These are phyloP conservation scores for Pachyseris speciosa DNA, from an alignment of 64 coral and sea anemone species.

Conservation along the genomic window DNA sequence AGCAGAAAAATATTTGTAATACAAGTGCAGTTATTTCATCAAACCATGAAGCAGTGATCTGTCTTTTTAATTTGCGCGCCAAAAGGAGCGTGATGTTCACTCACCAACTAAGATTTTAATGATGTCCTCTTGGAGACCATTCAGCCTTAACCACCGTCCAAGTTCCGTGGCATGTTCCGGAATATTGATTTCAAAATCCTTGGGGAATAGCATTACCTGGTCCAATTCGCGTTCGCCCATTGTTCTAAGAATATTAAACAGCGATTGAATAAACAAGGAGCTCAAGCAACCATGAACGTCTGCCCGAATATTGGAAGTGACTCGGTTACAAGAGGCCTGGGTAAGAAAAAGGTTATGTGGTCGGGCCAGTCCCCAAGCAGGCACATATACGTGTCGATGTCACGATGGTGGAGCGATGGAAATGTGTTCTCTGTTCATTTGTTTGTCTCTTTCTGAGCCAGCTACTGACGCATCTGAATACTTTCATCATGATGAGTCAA, in stretches of 20 bases:
- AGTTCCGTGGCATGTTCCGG: not conserved
- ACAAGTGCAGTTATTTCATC: no score
- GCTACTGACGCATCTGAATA: not conserved
- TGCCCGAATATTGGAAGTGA: not conserved
- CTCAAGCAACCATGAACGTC: no score
- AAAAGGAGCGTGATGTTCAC: no score
- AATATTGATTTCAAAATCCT: not conserved
- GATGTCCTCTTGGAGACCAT: not conserved
- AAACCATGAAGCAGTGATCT: no score
- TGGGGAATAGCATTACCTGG: not conserved
- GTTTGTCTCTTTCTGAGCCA: not conserved
- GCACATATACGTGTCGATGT: no score
- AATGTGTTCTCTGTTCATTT: not conserved
- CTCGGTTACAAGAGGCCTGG: not conserved
- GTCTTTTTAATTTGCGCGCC: no score
- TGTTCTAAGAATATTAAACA: not conserved
- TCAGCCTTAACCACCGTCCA: not conserved
- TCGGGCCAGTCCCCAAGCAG: no score
- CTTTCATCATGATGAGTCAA: not conserved
- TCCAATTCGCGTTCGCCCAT: not conserved
- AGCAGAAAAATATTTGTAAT: no score
- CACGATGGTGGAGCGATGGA: not conserved
- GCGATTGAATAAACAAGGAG: no score
- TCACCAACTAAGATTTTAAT: not conserved
- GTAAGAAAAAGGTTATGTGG: no score